Evolutionary conservation across 2,113 vertebrate genomes (phyloP).

Genomic region (Apteryx mantelli): DNA sequence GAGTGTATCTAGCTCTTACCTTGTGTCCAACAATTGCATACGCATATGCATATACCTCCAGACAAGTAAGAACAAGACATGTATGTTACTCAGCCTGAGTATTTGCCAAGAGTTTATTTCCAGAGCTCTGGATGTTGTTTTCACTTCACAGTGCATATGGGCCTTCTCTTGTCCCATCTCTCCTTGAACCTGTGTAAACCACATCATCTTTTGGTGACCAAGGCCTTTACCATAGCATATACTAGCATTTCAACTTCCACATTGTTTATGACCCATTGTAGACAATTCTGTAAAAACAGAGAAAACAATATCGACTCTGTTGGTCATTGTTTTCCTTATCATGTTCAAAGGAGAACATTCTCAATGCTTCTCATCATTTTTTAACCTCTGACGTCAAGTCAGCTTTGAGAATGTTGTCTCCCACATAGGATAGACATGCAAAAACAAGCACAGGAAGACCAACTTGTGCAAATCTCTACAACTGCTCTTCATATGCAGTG

Average conservation of each 20-base stretch:
- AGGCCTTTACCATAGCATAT: neutral
- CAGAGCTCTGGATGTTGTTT: neutral
- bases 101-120: neutral
- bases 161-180: neutral
- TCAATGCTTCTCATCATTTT: neutral
- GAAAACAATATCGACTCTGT: neutral
- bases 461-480: neutral
- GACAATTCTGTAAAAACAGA: neutral
- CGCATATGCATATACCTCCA: neutral
- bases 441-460: neutral
- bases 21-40: neutral
- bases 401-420: neutral
- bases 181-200: neutral
- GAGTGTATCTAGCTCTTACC: neutral
- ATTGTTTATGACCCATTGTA: neutral
- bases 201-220: neutral
- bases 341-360: neutral
- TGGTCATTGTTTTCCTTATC: neutral
- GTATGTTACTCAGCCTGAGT: neutral
- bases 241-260: neutral
- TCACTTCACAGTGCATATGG: neutral
- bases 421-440: neutral
- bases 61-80: neutral
- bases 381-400: neutral
- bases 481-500: neutral